Evolutionary conservation across 2,888 invertebrate species (phyloP), one percentile per base, ranked within the genome.

Genomic region (Dendrolimus pini): DNA sequence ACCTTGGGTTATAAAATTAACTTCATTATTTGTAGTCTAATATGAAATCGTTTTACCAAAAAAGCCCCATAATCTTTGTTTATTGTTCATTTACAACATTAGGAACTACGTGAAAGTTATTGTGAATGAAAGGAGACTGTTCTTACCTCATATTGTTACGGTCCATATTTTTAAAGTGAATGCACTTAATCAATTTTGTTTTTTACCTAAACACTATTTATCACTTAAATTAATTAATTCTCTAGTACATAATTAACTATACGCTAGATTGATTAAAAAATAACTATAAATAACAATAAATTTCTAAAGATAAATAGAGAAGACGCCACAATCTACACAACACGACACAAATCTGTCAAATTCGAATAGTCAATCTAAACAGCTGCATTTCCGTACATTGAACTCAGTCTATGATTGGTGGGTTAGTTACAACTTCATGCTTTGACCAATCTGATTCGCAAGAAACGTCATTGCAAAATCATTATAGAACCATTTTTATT

Each of bases 81-180:
- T 30, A 30, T 30, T 30, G 6, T 30, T 6, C 30, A 3, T 30
- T 30, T 3, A 30, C 30, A 30, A 30, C 30, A 30, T 30, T 30
- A 30, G 30, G 30, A 30, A 30, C 3, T 30, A 62, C 61, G 64
- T 62, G 59, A 73, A 72, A 72, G 67, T 64, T 65, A 65, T 62
- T 62, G 60, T 63, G 64, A 74, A 68, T 69, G 69, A 80, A 77
- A 75, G 74, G 68, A 76, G 69, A 77, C 76, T 72, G 66, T 68
- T 71, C 86, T 81, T 74, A 88, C 90, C 90, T 89, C 86, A 89
- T 85, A 85, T 81, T 79, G 71, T 82, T 89, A 72, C 88, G 85
- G 72, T 88, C 88, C 86, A 88, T 88, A 65, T 75, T 83, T 72
- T 66, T 62, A 71, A 73, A 70, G 68, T 72, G 68, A 67, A 62